Evolutionary conservation across 2,113 vertebrate species (phyloP).

Genomic region (Zosterops hypoxanthus): DNA sequence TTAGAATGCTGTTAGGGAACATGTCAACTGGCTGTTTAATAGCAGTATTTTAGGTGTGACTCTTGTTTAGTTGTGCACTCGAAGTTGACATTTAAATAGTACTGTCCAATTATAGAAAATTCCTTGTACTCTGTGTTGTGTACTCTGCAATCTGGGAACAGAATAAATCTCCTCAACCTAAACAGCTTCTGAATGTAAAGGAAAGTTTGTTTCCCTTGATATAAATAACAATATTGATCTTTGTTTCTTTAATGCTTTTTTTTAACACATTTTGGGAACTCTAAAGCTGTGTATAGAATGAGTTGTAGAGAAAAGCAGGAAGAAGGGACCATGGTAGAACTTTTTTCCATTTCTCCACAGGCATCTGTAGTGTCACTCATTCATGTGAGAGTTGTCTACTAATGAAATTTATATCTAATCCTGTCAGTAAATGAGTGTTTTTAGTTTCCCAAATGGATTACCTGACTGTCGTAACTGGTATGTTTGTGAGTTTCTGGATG

Average conservation of each 20-base stretch:
- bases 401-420: neutral
- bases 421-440: neutral
- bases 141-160: neutral
- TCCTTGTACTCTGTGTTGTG: neutral
- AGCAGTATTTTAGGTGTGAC: neutral
- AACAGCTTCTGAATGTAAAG: neutral
- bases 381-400: neutral
- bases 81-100: neutral
- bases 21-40: neutral
- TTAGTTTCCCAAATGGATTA: neutral
- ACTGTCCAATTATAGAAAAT: neutral
- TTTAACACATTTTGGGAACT: neutral
- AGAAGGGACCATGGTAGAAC: neutral
- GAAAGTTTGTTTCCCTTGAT: neutral
- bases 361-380: neutral
- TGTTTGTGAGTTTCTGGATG: neutral
- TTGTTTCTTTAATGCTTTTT: neutral
- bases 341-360: neutral
- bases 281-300: neutral
- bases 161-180: neutral
- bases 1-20: neutral
- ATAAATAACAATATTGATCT: neutral
- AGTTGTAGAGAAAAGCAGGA: neutral
- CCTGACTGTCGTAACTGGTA: neutral
- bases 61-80: neutral